Conservation (phyloP, 2,113 vertebrate species). For the Neogobius melanostomus region DNA sequence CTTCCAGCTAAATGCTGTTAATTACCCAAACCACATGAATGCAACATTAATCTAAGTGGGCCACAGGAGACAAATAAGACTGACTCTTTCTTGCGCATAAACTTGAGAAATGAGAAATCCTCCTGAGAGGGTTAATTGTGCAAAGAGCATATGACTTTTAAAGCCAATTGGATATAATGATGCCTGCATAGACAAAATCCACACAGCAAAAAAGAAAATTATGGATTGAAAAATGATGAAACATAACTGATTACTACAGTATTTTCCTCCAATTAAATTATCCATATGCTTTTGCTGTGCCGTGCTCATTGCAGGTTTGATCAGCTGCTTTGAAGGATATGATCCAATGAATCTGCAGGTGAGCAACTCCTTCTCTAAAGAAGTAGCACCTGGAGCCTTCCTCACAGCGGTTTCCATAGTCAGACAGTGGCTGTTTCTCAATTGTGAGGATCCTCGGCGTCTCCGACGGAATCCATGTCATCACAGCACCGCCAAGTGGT, state of each 20-base stretch:
- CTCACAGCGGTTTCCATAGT: too few species aligned
- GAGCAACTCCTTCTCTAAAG: not conserved
- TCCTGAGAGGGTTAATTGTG: not conserved
- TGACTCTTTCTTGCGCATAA: not conserved
- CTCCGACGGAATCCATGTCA: too few species aligned
- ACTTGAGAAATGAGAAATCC: not conserved
- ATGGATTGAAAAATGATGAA: not conserved
- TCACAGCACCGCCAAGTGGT: too few species aligned
- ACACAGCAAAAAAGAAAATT: not conserved
- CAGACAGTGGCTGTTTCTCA: too few species aligned
- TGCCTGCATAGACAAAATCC: not conserved
- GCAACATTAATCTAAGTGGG: too few species aligned
- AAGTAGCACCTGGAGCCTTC: too few species aligned
- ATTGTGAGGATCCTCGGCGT: too few species aligned
- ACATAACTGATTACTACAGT: conserved; percentile 13
- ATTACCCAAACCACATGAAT: too few species aligned
- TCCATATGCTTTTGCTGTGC: conserved; percentile 21
- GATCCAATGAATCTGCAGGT: conserved; percentile 50
- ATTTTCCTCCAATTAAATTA: conserved; percentile 23
- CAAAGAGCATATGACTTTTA: too few species aligned
- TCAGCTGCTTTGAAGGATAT: conserved; percentile 26
- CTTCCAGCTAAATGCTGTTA: too few species aligned
- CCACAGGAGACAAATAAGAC: not conserved
- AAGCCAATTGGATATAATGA: not conserved
- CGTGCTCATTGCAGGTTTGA: conserved; percentile 12